Percentiles rank a stretch among this genome's conserved stretches.
Conservation (phyloP, 2,888 invertebrate species). For the Calliphora vomitoria region DNA sequence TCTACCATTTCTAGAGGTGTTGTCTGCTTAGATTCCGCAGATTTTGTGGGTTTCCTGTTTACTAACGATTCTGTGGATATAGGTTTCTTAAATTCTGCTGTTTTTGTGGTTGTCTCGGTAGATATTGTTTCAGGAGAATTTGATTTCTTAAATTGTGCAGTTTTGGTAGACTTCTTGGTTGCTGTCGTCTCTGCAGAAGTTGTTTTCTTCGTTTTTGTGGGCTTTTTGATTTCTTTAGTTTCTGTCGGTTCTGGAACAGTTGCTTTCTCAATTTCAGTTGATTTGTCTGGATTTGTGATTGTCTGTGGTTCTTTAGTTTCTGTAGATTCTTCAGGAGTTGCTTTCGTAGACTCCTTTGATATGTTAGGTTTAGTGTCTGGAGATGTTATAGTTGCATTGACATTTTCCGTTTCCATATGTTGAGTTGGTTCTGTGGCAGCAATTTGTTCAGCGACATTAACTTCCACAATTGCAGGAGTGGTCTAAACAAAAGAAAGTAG, state of each 20-base stretch:
- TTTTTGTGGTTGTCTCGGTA: neutral
- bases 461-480: neutral
- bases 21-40: neutral
- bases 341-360: neutral
- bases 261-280: neutral
- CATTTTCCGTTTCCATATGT: neutral
- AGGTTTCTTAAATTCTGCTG: neutral
- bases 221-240: neutral
- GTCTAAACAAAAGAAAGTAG: neutral
- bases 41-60: neutral
- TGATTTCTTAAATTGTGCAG: neutral
- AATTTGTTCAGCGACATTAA: neutral
- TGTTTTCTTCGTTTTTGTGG: neutral
- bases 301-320: neutral
- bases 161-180: neutral
- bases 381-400: neutral
- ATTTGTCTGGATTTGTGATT: neutral
- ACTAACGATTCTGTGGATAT: neutral
- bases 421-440: neutral
- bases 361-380: neutral
- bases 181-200: neutral
- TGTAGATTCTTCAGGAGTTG: neutral
- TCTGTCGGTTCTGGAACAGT: neutral
- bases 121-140: neutral
- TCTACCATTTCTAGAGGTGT: neutral